A percentile compares a stretch with the other conserved stretches of the same genome.
phyloP scores from a whole-genome alignment of 2,113 vertebrate species.

The Tenrec ecaudatus region DNA sequence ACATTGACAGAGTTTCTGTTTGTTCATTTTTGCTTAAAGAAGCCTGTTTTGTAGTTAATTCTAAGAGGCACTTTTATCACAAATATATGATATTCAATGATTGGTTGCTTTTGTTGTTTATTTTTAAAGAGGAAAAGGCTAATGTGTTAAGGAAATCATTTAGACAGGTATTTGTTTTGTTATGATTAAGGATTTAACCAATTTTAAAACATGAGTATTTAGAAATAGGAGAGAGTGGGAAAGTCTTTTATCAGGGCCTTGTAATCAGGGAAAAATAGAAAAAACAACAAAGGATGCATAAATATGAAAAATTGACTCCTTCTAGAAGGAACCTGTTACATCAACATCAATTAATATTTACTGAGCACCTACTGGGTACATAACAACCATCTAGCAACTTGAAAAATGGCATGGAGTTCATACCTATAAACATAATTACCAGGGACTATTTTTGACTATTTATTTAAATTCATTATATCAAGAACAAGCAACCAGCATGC shows the following conservation, averaged over 20 bases:
- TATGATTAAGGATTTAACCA: slow-evolving; percentile 23
- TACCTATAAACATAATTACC: slow-evolving; percentile 72
- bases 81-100: background rate
- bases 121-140: slow-evolving; percentile 28
- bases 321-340: slow-evolving; percentile 60
- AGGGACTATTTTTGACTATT: slow-evolving; percentile 69
- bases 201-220: slow-evolving; percentile 49
- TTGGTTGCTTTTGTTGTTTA: background rate
- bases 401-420: slow-evolving; percentile 65
- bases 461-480: slow-evolving; percentile 75
- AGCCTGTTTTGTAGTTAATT: background rate
- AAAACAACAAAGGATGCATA: slow-evolving; percentile 59
- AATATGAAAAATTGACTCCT: slow-evolving; percentile 63
- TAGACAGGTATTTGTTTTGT: slow-evolving; percentile 50
- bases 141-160: slow-evolving; percentile 14
- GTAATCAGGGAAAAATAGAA: slow-evolving; percentile 59
- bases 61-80: background rate
- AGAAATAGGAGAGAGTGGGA: slow-evolving; percentile 32
- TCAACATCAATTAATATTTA: slow-evolving; percentile 78
- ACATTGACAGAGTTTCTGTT: too few species aligned
- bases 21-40: too few species aligned
- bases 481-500: slow-evolving; percentile 63
- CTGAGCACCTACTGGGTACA: slow-evolving; percentile 66
- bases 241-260: slow-evolving; percentile 60
- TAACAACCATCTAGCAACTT: slow-evolving; percentile 57